phyloP scores from a whole-genome alignment of 2,113 vertebrate species.

The Notechis scutatus region DNA sequence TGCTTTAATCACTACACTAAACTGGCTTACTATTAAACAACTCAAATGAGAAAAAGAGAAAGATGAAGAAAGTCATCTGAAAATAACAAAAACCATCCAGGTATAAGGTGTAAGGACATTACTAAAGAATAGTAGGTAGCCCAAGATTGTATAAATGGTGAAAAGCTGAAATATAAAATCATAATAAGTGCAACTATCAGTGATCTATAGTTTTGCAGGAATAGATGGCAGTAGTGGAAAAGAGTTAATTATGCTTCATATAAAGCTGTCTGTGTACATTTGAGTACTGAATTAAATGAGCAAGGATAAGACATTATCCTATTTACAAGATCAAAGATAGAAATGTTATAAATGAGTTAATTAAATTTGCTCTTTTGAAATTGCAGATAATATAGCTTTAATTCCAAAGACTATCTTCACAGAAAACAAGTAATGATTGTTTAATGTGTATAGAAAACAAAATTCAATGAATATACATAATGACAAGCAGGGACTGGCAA shows the following conservation, averaged over 20 bases:
- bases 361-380: slow-evolving; percentile 40
- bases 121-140: neutral
- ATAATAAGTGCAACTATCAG: neutral
- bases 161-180: neutral
- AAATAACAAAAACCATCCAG: neutral
- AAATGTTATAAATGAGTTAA: slow-evolving; percentile 19
- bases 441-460: slow-evolving; percentile 32
- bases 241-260: neutral
- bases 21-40: neutral
- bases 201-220: neutral
- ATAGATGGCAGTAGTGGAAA: neutral
- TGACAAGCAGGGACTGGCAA: slow-evolving; percentile 19
- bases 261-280: neutral
- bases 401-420: slow-evolving; percentile 34
- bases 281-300: neutral
- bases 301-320: neutral
- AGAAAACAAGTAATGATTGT: slow-evolving; percentile 47
- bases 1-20: neutral
- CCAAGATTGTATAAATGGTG: neutral
- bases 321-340: slow-evolving; percentile 25
- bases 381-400: slow-evolving; percentile 24
- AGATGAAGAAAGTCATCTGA: neutral
- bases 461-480: slow-evolving; percentile 36
- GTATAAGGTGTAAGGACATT: neutral
- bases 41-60: neutral